Evolutionary conservation across 2,888 invertebrate species (phyloP), one percentile per base, ranked within the genome.

Genomic region (Eledona agricola): DNA sequence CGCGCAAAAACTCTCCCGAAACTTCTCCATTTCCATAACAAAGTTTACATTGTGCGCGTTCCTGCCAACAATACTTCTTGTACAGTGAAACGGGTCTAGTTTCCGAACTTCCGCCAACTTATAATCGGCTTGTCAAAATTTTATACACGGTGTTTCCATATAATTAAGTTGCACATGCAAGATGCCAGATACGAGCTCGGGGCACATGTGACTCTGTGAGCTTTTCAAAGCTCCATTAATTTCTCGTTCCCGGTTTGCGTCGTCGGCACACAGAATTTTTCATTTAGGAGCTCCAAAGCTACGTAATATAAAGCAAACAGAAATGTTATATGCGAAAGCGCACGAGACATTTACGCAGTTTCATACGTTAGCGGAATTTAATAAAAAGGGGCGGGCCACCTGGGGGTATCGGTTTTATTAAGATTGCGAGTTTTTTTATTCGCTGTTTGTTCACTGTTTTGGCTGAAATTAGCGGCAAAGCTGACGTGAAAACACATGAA

Each of bases 11-110:
- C 20, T 37, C 25, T 56, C 40, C 37, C 11, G 40, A 19, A 61
- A 59, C 49, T 56, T 59, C 57, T 55, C 56, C 55, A 59, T 59
- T 58, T 51, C 49, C 38, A 37, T 26, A 53, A 51, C 47, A 35
- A 43, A 46, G 47, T 58, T 59, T 50, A 32, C 40, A 11, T 31
- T 47, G 12, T 17, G 15, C 7, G 26, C 16, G 16, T 23, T 37
- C 37, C n/a, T 38, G 13, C 16, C 34, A 20, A 34, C 34, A 20
- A 25, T 12, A 13, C 23, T 16, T 17, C 16, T 38, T 26, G 5
- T 28, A 9, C 17, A 19, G 17, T 26, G 16, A 26, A 40, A 26
- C 10, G 10, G 7, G 13, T 10, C 22, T 12, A 38, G 26, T 28
- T 40, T 17, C 11, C 20, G 7, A 15, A 34, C 12, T 26, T 28